These are phyloP conservation scores for Drosophila parabipectinata DNA, from an alignment of 1,140 invertebrate genomes.

Conservation along the genomic window DNA sequence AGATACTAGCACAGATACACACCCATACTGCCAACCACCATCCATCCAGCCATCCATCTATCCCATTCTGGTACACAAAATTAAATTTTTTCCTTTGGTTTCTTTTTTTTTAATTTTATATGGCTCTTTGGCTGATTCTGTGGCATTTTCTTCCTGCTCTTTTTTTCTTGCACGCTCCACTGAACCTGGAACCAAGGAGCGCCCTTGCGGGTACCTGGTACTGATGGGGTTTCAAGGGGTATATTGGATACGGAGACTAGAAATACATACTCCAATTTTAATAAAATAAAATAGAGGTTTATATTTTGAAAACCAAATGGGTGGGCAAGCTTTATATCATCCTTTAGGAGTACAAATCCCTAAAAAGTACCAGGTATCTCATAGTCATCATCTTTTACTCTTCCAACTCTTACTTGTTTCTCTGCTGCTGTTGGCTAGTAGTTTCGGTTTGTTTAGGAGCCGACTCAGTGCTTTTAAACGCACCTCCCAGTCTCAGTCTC, in stretches of 20 bases:
- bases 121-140: conserved; percentile 67
- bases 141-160: conserved; percentile 72
- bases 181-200: conserved; percentile 56
- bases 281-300: not conserved
- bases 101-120: conserved; percentile 69
- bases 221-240: not conserved
- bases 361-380: not conserved
- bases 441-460: conserved; percentile 74
- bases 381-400: not conserved
- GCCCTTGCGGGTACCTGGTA: conserved; percentile 6
- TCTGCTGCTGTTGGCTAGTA: conserved; percentile 56
- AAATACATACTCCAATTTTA: not conserved
- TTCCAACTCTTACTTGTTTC: conserved; percentile 20
- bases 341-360: too few relatives aligned
- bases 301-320: not conserved
- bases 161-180: conserved; percentile 61
- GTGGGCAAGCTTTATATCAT: too few relatives aligned
- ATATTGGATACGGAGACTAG: not conserved
- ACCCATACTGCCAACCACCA: not conserved
- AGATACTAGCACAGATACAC: conserved; percentile 13
- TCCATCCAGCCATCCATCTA: not conserved
- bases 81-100: conserved; percentile 59
- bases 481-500: conserved; percentile 31
- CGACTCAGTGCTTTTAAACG: conserved; percentile 72
- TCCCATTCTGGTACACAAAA: conserved; percentile 60